Conservation (phyloP, 2,888 invertebrate genomes). For the Dione juno region DNA sequence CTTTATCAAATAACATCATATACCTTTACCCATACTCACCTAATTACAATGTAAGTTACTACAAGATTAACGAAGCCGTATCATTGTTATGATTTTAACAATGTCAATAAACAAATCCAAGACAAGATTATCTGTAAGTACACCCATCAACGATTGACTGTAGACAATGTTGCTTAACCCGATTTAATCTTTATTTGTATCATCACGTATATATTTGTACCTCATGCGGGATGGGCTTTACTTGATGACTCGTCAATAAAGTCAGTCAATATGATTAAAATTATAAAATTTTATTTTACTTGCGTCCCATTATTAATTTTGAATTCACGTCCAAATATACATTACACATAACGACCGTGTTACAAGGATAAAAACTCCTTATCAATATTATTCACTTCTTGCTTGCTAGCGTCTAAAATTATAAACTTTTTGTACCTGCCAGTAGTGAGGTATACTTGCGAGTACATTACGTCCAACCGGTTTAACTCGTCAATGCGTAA, state of each 20-base stretch:
- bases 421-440: background rate
- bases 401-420: background rate
- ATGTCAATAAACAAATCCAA: background rate
- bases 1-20: no score
- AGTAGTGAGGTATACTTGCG: background rate
- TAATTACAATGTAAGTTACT: background rate
- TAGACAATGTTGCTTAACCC: background rate
- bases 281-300: no score
- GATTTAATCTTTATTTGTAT: no score
- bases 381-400: background rate
- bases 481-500: conserved; percentile 4
- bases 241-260: no score
- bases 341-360: background rate
- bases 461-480: background rate
- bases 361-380: background rate
- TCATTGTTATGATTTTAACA: background rate
- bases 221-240: no score
- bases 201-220: no score
- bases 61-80: background rate
- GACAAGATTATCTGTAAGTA: background rate
- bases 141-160: background rate
- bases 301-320: background rate
- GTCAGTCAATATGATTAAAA: no score
- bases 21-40: no score
- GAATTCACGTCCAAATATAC: background rate